phyloP scores from a whole-genome alignment of 2,888 invertebrate species.

The Capitulum mitella region DNA sequence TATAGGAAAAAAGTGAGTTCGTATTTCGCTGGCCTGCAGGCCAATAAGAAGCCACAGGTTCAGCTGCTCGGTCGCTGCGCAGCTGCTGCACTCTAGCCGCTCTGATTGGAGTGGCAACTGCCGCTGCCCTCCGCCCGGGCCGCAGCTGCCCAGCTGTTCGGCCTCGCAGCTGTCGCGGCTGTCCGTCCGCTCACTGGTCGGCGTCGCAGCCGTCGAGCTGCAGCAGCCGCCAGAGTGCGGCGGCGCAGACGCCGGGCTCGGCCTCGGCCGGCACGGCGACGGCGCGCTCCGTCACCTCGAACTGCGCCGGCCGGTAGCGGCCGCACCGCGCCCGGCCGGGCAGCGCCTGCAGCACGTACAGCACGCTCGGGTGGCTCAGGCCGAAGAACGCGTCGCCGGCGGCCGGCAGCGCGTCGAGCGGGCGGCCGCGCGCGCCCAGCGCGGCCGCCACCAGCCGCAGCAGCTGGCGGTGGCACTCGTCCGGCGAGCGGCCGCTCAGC shows the following conservation, averaged over 20 bases:
- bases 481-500: background rate
- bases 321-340: background rate
- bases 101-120: too few species aligned
- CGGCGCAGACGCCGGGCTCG: background rate
- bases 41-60: too few species aligned
- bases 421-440: background rate
- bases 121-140: too few species aligned
- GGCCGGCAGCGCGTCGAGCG: background rate
- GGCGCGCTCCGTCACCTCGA: background rate
- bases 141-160: too few species aligned
- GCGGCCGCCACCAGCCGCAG: background rate
- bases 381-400: background rate
- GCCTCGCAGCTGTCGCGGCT: too few species aligned
- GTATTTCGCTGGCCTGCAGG: too few species aligned
- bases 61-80: too few species aligned
- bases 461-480: background rate
- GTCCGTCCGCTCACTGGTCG: too few species aligned
- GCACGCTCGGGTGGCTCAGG: background rate
- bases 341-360: background rate
- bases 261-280: background rate
- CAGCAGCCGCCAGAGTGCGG: background rate
- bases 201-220: too few species aligned
- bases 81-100: too few species aligned
- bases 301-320: background rate
- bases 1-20: too few species aligned